Evolutionary conservation across 2,797 vertebrate genomes (phyloP), one percentile per base, ranked within the genome.

Genomic region (Bryconaethiops microstoma): DNA sequence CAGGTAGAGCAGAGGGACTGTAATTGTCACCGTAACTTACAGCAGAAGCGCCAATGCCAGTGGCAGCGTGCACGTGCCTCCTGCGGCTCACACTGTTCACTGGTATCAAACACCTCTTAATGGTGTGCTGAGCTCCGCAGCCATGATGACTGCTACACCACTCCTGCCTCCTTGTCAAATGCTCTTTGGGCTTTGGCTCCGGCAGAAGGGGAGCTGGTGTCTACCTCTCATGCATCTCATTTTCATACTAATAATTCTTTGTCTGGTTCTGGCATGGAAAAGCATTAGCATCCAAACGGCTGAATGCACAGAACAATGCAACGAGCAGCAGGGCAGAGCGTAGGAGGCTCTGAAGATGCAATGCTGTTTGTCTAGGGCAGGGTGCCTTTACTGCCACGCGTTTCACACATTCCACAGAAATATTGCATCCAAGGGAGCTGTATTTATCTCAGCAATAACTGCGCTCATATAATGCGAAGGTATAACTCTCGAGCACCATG

Each of bases 21-120:
- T 87, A 83, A 87, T 87, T 87, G 86, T 85, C 86, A 84, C 70
- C 78, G 84, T 85, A 85, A 83, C 82, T 82, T 83, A 84, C 78
- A 84, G 80, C 23, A 59, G 48, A 78, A 74, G 77, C 77, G 73
- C 81, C 81, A 71, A 76, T 81, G 84, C 79, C 74, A 78, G 63
- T 82, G 67, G 75, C 70, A 78, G 68, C 72, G 73, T 23, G 77
- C 76, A 71, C 62, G 70, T 74, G 70, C 84, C 82, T 84, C 84
- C 85, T 55, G 78, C 80, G 71, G 83, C 71, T 80, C 29, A 29
- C 55, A 21, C 60, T 80, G 67, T 80, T 77, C 81, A 68, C 60
- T 83, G 81, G 81, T 81, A 83, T 83, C 79, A 82, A 83, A 83
- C 81, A 84, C 81, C 77, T 84, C 77, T 81, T 86, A 84, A 86